Evolutionary conservation across 2,888 invertebrate genomes (phyloP).

Genomic region (Scaptomyza polygonia): DNA sequence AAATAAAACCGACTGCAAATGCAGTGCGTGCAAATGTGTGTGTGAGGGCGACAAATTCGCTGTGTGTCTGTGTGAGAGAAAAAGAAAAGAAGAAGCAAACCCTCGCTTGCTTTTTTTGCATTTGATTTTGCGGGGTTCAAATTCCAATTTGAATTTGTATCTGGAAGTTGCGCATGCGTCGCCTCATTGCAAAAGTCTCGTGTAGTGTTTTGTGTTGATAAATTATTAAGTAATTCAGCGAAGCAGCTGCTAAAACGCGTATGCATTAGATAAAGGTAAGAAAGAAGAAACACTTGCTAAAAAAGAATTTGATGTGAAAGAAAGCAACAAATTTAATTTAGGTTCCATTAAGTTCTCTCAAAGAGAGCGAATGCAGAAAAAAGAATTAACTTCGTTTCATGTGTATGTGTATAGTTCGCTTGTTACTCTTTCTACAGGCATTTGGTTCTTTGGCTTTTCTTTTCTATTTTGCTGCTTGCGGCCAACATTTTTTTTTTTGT

Average conservation of each 20-base stretch:
- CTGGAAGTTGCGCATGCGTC: slow-evolving; percentile 68
- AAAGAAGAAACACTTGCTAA: slow-evolving; percentile 34
- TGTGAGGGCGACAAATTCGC: slow-evolving; percentile 64
- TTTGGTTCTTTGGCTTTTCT: slow-evolving; percentile 61
- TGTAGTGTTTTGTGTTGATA: slow-evolving; percentile 18
- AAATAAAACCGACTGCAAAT: slow-evolving; percentile 50
- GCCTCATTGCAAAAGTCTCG: slow-evolving; percentile 27
- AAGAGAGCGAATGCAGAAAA: slow-evolving; percentile 36
- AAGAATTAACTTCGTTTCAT: slow-evolving; percentile 33
- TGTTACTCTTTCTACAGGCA: slow-evolving; percentile 47
- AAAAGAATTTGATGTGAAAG: slow-evolving; percentile 31
- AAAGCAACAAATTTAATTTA: slow-evolving; percentile 24
- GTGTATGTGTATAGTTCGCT: slow-evolving; percentile 22
- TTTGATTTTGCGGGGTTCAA: slow-evolving; percentile 73
- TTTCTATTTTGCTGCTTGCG: slow-evolving; percentile 61
- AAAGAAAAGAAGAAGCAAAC: slow-evolving; percentile 41
- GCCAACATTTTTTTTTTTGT: slow-evolving; percentile 49
- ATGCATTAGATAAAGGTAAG: slow-evolving; percentile 30
- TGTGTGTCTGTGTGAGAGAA: slow-evolving; percentile 22
- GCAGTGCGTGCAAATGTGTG: slow-evolving; percentile 62
- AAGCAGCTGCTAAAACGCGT: slow-evolving; percentile 26
- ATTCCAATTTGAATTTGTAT: slow-evolving; percentile 69
- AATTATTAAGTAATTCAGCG: slow-evolving; percentile 24
- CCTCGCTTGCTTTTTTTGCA: slow-evolving; percentile 52
- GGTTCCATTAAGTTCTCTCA: slow-evolving; percentile 22